These are phyloP conservation scores for Podarcis siculus DNA, from an alignment of 2,797 vertebrate genomes.

Conservation along the genomic window DNA sequence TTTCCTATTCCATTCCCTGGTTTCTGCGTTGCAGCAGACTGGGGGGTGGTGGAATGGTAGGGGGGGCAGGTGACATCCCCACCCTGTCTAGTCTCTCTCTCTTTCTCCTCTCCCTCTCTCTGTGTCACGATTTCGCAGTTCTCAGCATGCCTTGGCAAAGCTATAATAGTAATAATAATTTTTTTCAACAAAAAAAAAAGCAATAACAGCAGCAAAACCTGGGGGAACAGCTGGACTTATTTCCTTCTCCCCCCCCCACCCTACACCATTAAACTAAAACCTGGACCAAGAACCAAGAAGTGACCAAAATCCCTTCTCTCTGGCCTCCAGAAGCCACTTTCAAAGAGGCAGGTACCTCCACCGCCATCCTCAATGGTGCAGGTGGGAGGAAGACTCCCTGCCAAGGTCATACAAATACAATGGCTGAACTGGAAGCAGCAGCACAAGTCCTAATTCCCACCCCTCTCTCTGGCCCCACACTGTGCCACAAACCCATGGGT, in stretches of 20 bases:
- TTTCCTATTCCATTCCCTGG: slow-evolving; percentile 47
- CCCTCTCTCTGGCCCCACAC: slow-evolving; percentile 45
- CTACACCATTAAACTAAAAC: slow-evolving; percentile 55
- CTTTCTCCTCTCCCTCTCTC: slow-evolving; percentile 53
- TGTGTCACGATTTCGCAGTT: slow-evolving; percentile 32
- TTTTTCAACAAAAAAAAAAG: slow-evolving; percentile 51
- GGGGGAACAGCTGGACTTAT: slow-evolving; percentile 68
- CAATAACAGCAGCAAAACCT: slow-evolving; percentile 72
- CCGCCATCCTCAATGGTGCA: neutral
- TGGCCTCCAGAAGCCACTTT: neutral
- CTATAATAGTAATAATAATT: slow-evolving; percentile 40
- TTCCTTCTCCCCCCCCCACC: slow-evolving; percentile 59
- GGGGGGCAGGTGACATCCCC: slow-evolving; percentile 43
- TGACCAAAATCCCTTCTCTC: neutral
- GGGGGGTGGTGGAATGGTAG: neutral
- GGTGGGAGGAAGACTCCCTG: too few relatives aligned
- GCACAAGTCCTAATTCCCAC: slow-evolving; percentile 60
- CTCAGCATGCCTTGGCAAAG: slow-evolving; percentile 23
- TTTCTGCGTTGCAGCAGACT: slow-evolving; percentile 39
- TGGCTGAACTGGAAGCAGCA: neutral
- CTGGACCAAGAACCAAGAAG: neutral
- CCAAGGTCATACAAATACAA: neutral
- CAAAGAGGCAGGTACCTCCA: too few relatives aligned
- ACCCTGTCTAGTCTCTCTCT: slow-evolving; percentile 37
- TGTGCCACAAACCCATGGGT: neutral